These are phyloP conservation scores for Platyura marginata DNA, from an alignment of 1,140 invertebrate genomes.

Conservation along the genomic window DNA sequence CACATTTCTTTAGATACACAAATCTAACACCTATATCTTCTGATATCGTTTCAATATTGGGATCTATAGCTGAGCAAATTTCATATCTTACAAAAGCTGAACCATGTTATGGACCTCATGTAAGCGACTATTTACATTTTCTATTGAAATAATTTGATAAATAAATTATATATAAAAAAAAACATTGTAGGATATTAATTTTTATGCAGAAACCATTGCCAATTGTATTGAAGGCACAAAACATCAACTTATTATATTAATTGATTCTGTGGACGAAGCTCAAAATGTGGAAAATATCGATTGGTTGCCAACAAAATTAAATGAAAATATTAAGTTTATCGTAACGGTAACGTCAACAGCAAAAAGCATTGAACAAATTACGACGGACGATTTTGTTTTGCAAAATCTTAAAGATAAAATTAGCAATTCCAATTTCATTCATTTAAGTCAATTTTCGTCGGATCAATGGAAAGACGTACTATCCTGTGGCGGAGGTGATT, in stretches of 20 bases:
- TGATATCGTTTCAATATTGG: constrained; percentile 17
- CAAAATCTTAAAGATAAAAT: neutral
- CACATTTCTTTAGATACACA: constrained; percentile 16
- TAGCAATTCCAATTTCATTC: constrained; percentile 10
- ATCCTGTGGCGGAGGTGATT: constrained; percentile 20
- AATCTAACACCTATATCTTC: constrained; percentile 18
- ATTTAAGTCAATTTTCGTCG: constrained; percentile 18
- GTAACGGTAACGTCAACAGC: constrained; percentile 35
- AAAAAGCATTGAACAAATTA: neutral
- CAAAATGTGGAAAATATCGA: constrained; percentile 28
- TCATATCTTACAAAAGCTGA: constrained; percentile 14
- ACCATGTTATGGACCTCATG: constrained; percentile 17
- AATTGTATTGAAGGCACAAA: constrained; percentile 9
- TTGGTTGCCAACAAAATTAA: constrained; percentile 49
- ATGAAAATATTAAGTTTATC: constrained; percentile 49
- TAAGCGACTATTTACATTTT: constrained; percentile 8
- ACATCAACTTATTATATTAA: constrained; percentile 35
- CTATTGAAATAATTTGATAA: too few species aligned
- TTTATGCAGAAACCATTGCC: constrained; percentile 7
- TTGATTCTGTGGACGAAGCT: constrained; percentile 54
- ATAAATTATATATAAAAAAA: too few species aligned
- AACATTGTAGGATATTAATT: constrained; percentile 11
- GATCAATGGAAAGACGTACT: constrained; percentile 23
- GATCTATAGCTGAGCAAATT: constrained; percentile 22
- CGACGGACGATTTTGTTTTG: neutral